Percentiles rank a stretch among this genome's conserved stretches.
Evolutionary conservation across 2,888 invertebrate genomes (phyloP).

Genomic region (Netelia melanura): DNA sequence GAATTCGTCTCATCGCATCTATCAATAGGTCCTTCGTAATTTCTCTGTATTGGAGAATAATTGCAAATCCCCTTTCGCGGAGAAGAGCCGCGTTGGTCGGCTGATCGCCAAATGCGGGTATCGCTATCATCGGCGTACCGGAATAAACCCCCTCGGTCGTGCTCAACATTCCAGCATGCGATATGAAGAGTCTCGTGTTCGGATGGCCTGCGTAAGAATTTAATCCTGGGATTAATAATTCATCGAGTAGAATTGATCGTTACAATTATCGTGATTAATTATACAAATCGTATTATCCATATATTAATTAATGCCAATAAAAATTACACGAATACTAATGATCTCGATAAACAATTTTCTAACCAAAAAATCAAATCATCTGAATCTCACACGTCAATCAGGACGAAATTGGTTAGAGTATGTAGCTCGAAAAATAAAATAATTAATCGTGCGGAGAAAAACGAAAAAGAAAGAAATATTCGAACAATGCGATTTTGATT

Average conservation of each 20-base stretch:
- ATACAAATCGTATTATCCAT: too few relatives aligned
- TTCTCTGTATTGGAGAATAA: slow-evolving; percentile 86
- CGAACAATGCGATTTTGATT: background rate
- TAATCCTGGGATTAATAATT: too few relatives aligned
- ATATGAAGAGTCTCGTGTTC: slow-evolving; percentile 89
- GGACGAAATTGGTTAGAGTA: too few relatives aligned
- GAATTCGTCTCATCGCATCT: slow-evolving; percentile 79
- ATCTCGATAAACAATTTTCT: too few relatives aligned
- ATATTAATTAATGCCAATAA: too few relatives aligned
- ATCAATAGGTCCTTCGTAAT: slow-evolving; percentile 87
- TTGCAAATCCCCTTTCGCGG: slow-evolving; percentile 87
- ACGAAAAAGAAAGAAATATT: slow-evolving; percentile 56
- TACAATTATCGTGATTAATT: too few relatives aligned
- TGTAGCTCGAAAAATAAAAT: too few relatives aligned
- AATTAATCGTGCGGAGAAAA: slow-evolving; percentile 44
- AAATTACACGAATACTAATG: too few relatives aligned
- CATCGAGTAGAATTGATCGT: too few relatives aligned
- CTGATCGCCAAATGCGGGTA: slow-evolving; percentile 91
- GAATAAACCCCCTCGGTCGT: slow-evolving; percentile 89
- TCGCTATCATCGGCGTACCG: slow-evolving; percentile 88
- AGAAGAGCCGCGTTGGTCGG: slow-evolving; percentile 88
- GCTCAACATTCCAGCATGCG: slow-evolving; percentile 90
- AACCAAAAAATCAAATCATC: too few relatives aligned
- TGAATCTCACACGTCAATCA: too few relatives aligned
- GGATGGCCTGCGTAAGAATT: slow-evolving; percentile 86